phyloP scores from a whole-genome alignment of 2,888 invertebrate species.

The Fragum fragum region DNA sequence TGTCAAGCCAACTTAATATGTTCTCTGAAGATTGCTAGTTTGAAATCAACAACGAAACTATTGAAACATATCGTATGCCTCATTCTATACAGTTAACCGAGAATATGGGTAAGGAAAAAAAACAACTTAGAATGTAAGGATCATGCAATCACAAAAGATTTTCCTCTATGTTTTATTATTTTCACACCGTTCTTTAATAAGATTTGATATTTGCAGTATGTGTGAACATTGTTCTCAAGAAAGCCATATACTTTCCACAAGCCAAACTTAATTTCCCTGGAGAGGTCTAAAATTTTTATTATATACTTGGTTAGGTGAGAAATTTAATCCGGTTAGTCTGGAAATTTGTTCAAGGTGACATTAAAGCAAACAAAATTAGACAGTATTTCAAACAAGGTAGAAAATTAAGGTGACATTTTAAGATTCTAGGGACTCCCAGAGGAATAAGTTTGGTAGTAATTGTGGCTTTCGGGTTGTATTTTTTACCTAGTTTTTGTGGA shows the following conservation, averaged over 20 bases:
- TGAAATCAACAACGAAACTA: too few species aligned
- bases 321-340: background rate
- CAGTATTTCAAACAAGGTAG: conserved; percentile 1
- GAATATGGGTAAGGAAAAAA: too few species aligned
- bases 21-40: too few species aligned
- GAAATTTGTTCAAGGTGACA: conserved; percentile 19
- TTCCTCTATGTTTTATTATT: too few species aligned
- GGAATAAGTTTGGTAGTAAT: background rate
- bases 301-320: conserved; percentile 8
- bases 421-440: background rate
- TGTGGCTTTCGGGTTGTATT: background rate
- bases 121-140: too few species aligned
- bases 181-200: too few species aligned
- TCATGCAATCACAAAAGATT: too few species aligned
- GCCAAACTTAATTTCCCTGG: conserved; percentile 8
- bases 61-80: too few species aligned
- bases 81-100: too few species aligned
- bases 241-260: background rate
- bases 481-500: background rate
- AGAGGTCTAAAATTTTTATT: background rate
- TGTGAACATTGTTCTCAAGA: background rate
- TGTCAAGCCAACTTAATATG: too few species aligned
- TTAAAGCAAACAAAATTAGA: conserved; percentile 19
- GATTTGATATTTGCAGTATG: background rate
- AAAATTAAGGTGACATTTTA: conserved; percentile 17